Evolutionary conservation across 2,888 invertebrate species (phyloP).

Genomic region (Lucinisca nassula): DNA sequence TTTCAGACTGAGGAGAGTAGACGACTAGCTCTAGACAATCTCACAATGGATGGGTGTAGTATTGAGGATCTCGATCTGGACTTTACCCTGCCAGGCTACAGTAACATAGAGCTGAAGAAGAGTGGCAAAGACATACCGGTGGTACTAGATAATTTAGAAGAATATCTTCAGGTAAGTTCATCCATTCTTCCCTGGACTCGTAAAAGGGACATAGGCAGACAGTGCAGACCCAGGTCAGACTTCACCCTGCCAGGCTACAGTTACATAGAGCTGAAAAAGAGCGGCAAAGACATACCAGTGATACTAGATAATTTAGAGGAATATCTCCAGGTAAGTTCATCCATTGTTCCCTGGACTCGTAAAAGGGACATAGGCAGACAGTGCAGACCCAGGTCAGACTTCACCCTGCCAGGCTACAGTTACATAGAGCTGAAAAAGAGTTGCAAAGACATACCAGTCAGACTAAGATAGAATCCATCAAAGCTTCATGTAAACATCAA

Average conservation of each 20-base stretch:
- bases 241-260: slow-evolving; percentile 98
- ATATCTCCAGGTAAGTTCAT: slow-evolving; percentile 92
- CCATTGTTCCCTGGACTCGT: too few species aligned
- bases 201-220: too few species aligned
- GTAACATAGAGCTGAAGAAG: slow-evolving; percentile 94
- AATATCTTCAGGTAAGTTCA: slow-evolving; percentile 93
- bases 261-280: slow-evolving; percentile 94
- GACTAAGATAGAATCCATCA: too few species aligned
- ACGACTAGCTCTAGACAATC: slow-evolving; percentile 86
- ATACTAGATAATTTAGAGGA: slow-evolving; percentile 97
- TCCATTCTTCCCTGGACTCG: too few species aligned
- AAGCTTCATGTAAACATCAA: too few species aligned
- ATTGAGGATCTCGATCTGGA: slow-evolving; percentile 97
- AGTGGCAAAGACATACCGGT: slow-evolving; percentile 97
- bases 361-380: too few species aligned
- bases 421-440: slow-evolving; percentile 95
- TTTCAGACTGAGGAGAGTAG: slow-evolving; percentile 86
- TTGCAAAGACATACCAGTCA: slow-evolving; percentile 96
- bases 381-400: too few species aligned
- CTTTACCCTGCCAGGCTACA: slow-evolving; percentile 98
- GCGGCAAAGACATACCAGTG: slow-evolving; percentile 96
- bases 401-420: slow-evolving; percentile 97
- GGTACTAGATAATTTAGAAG: slow-evolving; percentile 97
- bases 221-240: too few species aligned
- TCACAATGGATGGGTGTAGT: slow-evolving; percentile 95